Percentiles rank a stretch among this genome's conserved stretches.
These are phyloP conservation scores for Peromyscus maniculatus DNA, from an alignment of 2,113 vertebrate genomes.

Conservation along the genomic window DNA sequence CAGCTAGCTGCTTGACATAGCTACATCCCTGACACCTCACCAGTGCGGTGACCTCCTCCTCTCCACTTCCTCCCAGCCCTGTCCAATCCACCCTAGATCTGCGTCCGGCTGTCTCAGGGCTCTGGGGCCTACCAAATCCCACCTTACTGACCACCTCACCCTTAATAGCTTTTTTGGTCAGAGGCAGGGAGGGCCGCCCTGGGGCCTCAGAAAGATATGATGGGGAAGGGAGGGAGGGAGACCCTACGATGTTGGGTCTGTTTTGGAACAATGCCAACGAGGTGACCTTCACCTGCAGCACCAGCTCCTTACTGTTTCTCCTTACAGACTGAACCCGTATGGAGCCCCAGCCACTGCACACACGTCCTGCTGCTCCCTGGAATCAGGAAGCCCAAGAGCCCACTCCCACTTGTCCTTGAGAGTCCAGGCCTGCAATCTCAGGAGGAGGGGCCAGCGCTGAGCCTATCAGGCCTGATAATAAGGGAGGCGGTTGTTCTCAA, in stretches of 20 bases:
- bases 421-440: not conserved
- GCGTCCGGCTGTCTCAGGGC: not conserved
- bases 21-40: not conserved
- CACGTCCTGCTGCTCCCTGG: no score
- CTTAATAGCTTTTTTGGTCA: not conserved
- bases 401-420: not conserved
- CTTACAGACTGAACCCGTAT: not conserved
- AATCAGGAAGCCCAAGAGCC: not conserved
- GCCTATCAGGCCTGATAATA: not conserved
- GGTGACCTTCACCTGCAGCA: not conserved
- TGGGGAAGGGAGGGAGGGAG: not conserved
- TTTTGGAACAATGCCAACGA: not conserved
- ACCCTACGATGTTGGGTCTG: not conserved
- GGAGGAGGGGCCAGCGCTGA: not conserved
- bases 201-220: not conserved
- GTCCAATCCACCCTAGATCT: not conserved
- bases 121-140: not conserved
- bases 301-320: not conserved
- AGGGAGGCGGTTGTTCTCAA: not conserved
- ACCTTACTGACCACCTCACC: not conserved
- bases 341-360: no score
- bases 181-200: not conserved
- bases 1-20: not conserved
- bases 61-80: not conserved
- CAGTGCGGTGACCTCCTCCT: not conserved